Conservation (phyloP, 2,888 invertebrate species). For the Cepaea hortensis region DNA sequence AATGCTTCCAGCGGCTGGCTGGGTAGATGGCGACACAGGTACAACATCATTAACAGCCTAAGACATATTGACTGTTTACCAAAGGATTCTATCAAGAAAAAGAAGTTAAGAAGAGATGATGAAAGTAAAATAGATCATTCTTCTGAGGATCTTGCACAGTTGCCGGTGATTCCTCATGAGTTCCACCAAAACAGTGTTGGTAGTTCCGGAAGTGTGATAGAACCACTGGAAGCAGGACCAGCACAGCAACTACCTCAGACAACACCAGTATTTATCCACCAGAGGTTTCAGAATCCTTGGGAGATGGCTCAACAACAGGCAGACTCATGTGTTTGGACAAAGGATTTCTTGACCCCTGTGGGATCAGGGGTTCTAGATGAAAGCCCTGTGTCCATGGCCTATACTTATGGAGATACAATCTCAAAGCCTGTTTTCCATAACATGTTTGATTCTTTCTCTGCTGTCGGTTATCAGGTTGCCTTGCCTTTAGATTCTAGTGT, state of each 20-base stretch:
- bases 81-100: not conserved
- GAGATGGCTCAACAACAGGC: conserved; percentile 30
- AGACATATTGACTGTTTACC: not conserved
- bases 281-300: conserved; percentile 43
- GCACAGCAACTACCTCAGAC: not conserved
- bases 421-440: conserved; percentile 32
- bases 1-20: conserved; percentile 48
- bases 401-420: conserved; percentile 12
- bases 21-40: conserved; percentile 44
- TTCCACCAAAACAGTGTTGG: conserved; percentile 28
- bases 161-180: conserved; percentile 2
- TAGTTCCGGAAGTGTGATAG: conserved; percentile 12
- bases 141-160: not conserved
- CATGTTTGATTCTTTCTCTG: conserved; percentile 35
- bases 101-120: not conserved
- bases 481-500: conserved; percentile 22
- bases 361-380: conserved; percentile 1
- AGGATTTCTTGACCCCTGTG: conserved; percentile 39
- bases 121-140: not conserved
- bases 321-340: conserved; percentile 36
- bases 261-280: conserved; percentile 31
- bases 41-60: conserved; percentile 23
- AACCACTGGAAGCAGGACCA: not conserved
- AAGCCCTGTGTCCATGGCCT: not conserved
- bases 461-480: conserved; percentile 35